These are phyloP conservation scores for Saccostrea echinata DNA, from an alignment of 1,140 invertebrate species.

Conservation along the genomic window DNA sequence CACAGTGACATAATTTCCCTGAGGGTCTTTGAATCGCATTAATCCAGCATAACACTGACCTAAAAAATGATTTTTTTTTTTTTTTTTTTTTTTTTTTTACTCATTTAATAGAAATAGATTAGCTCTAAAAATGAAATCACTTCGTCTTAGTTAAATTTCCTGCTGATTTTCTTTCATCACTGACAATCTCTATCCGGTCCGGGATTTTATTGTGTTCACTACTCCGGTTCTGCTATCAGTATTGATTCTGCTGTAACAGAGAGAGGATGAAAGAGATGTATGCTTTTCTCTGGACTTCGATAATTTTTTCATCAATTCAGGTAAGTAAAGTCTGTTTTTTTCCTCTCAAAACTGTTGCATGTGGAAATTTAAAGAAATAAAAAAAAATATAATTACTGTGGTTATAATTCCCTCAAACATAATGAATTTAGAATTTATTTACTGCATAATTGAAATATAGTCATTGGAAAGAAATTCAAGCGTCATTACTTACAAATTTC, in stretches of 20 bases:
- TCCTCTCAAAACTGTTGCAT: too few relatives aligned
- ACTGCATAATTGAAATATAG: too few relatives aligned
- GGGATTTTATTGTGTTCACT: background rate
- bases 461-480: too few relatives aligned
- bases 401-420: too few relatives aligned
- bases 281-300: background rate
- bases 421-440: too few relatives aligned
- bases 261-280: background rate
- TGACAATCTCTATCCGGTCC: conserved; percentile 3
- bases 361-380: too few relatives aligned
- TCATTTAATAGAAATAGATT: background rate
- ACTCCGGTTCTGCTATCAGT: background rate
- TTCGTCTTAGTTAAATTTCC: background rate
- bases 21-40: background rate
- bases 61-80: background rate
- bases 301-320: background rate
- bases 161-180: conserved; percentile 23
- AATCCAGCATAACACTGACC: background rate
- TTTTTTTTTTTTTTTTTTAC: background rate
- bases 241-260: background rate
- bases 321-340: background rate
- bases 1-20: background rate
- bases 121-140: background rate
- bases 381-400: too few relatives aligned
- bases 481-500: too few relatives aligned